A percentile compares a stretch with the other conserved stretches of the same genome.
These are phyloP conservation scores for Strix uralensis DNA, from an alignment of 2,113 vertebrate species.

Conservation along the genomic window DNA sequence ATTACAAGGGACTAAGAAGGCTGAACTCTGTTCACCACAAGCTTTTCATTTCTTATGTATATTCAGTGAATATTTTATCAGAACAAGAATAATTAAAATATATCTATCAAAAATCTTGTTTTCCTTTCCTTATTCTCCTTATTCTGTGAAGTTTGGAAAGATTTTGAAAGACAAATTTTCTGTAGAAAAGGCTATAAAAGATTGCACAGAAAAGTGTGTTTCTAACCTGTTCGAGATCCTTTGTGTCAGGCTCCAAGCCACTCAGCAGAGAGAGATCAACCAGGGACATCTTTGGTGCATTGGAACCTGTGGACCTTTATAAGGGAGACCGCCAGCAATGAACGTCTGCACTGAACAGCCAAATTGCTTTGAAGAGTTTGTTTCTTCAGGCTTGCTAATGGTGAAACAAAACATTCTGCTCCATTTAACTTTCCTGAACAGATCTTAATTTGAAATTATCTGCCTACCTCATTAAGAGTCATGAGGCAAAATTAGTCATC, in stretches of 20 bases:
- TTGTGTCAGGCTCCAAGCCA: slow-evolving; percentile 67
- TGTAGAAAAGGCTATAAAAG: neutral
- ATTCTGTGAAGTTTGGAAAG: neutral
- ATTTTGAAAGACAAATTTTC: neutral
- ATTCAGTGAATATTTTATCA: neutral
- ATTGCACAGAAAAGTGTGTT: neutral
- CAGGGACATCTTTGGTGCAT: slow-evolving; percentile 70
- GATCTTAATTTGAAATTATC: neutral
- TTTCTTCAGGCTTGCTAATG: neutral
- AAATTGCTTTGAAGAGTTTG: neutral
- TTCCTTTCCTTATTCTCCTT: neutral
- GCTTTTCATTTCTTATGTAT: neutral
- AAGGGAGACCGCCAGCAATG: neutral
- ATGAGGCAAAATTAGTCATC: neutral
- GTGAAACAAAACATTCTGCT: neutral
- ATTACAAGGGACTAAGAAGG: neutral
- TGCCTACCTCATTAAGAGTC: neutral
- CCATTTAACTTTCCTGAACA: neutral
- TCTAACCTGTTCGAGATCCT: slow-evolving; percentile 70
- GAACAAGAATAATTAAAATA: neutral
- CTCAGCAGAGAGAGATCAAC: slow-evolving; percentile 76
- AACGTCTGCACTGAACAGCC: neutral
- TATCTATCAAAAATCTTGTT: neutral
- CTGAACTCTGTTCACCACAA: neutral
- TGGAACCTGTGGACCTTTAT: slow-evolving; percentile 32